Evolutionary conservation across 2,888 invertebrate genomes (phyloP).

Genomic region (Alviniconcha strummeri): DNA sequence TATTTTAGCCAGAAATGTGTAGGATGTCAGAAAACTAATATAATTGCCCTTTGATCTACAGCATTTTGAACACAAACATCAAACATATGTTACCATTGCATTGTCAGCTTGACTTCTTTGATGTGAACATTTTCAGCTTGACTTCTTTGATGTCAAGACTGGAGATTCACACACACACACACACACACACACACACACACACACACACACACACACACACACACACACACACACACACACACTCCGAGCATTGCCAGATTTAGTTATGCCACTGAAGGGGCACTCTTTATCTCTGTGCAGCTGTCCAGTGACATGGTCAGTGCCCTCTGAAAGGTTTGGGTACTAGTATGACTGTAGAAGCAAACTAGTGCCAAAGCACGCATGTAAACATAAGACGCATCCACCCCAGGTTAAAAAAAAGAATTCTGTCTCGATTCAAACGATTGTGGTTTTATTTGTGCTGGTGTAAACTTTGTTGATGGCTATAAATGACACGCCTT

Average conservation of each 20-base stretch:
- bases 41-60: neutral
- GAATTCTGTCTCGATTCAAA: too few species aligned
- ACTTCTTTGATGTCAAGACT: neutral
- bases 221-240: conserved; percentile 2
- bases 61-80: neutral
- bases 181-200: neutral
- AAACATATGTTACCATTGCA: neutral
- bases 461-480: too few species aligned
- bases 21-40: neutral
- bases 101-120: neutral
- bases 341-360: too few species aligned
- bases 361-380: too few species aligned
- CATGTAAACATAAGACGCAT: too few species aligned
- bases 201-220: neutral
- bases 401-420: too few species aligned
- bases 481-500: too few species aligned
- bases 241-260: neutral
- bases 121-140: neutral
- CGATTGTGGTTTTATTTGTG: too few species aligned
- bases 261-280: too few species aligned
- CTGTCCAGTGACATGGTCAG: too few species aligned
- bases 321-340: too few species aligned
- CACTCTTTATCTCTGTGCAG: too few species aligned
- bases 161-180: neutral
- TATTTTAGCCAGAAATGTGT: neutral